phyloP scores from a whole-genome alignment of 2,888 invertebrate species.

The Philaethria dido region DNA sequence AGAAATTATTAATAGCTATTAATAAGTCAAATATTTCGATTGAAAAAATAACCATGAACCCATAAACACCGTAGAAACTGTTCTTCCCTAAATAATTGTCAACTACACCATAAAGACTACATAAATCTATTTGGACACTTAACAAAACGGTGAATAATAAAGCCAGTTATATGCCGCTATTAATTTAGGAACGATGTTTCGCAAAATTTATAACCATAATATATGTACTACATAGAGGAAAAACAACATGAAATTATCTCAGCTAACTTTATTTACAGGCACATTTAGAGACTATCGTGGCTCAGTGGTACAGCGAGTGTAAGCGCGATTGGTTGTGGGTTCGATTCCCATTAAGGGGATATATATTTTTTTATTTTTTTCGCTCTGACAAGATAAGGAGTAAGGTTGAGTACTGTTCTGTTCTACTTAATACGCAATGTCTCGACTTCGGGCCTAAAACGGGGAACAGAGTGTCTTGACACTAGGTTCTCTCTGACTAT shows the following conservation, averaged over 20 bases:
- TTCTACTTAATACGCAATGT: no score
- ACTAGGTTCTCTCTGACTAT: no score
- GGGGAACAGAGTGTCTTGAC: no score
- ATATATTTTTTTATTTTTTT: no score
- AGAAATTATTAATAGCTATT: no score
- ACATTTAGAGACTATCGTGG: no score
- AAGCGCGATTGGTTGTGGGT: no score
- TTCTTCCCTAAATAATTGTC: neutral
- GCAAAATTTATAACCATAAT: conserved; percentile 76
- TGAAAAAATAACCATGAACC: neutral
- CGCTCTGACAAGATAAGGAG: neutral
- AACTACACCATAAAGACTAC: neutral
- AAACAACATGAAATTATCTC: conserved; percentile 54
- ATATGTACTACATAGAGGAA: conserved; percentile 70
- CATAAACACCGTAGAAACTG: neutral
- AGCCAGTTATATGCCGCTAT: conserved; percentile 69
- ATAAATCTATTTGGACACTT: conserved; percentile 27
- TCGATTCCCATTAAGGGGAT: no score
- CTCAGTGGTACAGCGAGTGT: no score
- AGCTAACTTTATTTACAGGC: neutral
- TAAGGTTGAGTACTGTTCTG: no score
- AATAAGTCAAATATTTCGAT: no score
- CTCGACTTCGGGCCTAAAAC: no score
- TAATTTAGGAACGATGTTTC: conserved; percentile 71
- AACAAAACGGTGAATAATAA: conserved; percentile 55